Percentiles rank a stretch among this genome's conserved stretches.
These are phyloP conservation scores for Drosophila emarginata DNA, from an alignment of 2,888 invertebrate genomes.

Conservation along the genomic window DNA sequence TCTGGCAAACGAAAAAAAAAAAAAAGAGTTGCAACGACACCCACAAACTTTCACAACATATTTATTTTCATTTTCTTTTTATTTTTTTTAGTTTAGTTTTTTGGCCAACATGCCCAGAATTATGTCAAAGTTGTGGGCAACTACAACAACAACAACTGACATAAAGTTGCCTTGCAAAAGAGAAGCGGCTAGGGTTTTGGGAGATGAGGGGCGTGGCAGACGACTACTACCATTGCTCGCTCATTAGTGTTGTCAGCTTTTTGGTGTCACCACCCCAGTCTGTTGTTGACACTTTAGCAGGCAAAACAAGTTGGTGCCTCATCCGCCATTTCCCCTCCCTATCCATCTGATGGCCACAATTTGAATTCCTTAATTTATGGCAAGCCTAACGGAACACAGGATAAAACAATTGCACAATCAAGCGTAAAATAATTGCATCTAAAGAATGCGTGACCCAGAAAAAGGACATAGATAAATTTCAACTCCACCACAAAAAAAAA, in stretches of 20 bases:
- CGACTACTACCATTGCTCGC: conserved; percentile 45
- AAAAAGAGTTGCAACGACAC: conserved; percentile 54
- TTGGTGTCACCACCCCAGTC: conserved; percentile 54
- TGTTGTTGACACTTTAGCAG: conserved; percentile 51
- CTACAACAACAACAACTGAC: conserved; percentile 56
- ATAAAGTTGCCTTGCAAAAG: conserved; percentile 54
- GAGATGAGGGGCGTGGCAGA: conserved; percentile 17
- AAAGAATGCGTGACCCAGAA: conserved; percentile 43
- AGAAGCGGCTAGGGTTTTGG: background rate
- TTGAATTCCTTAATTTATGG: conserved; percentile 36
- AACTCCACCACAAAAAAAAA: conserved; percentile 17
- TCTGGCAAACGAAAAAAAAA: conserved; percentile 50
- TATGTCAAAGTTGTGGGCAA: conserved; percentile 73
- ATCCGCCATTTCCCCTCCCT: background rate
- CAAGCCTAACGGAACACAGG: conserved; percentile 16
- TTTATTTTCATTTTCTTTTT: conserved; percentile 20
- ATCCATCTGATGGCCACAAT: background rate
- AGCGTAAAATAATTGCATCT: conserved; percentile 37
- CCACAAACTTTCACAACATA: conserved; percentile 59
- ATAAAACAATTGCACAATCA: conserved; percentile 37
- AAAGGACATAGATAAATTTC: conserved; percentile 61
- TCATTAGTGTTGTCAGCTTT: conserved; percentile 69
- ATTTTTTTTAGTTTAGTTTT: conserved; percentile 29
- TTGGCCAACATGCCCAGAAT: conserved; percentile 60
- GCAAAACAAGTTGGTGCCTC: conserved; percentile 40